Percentiles rank a stretch among this genome's conserved stretches.
Evolutionary conservation across 2,888 invertebrate genomes (phyloP).

Genomic region (Candidula unifasciata): DNA sequence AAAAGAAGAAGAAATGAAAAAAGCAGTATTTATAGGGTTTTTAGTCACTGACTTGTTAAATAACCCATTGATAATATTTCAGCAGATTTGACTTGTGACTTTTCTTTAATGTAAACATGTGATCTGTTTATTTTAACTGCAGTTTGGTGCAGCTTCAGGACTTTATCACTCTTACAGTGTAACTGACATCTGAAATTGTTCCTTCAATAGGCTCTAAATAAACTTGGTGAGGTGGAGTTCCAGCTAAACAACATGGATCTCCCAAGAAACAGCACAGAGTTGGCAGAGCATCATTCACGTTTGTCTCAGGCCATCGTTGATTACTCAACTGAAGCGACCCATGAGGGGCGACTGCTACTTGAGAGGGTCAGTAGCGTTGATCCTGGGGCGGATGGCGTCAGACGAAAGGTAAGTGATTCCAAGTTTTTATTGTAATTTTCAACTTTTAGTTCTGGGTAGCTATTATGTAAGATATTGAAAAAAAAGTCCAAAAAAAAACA

Average conservation of each 20-base stretch:
- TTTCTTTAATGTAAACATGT: no score
- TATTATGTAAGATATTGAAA: no score
- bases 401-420: slow-evolving; percentile 73
- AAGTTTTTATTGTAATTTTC: background rate
- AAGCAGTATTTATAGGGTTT: no score
- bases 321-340: slow-evolving; percentile 83
- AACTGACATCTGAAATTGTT: background rate
- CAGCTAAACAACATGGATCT: slow-evolving; percentile 84
- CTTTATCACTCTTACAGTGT: no score
- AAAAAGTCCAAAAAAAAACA: no score
- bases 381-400: slow-evolving; percentile 82
- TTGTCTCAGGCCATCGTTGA: slow-evolving; percentile 83
- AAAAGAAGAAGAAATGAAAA: no score
- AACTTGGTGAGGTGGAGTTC: slow-evolving; percentile 86
- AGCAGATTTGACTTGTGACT: background rate
- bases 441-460: no score
- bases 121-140: no score
- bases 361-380: slow-evolving; percentile 83
- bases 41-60: no score
- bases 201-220: slow-evolving; percentile 83
- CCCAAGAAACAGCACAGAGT: slow-evolving; percentile 83
- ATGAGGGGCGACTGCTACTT: slow-evolving; percentile 86
- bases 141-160: no score
- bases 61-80: no score
- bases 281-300: slow-evolving; percentile 84